Percentiles rank a stretch among this genome's conserved stretches.
Conservation (phyloP, 2,888 invertebrate genomes). For the Amphiduros pacificus region DNA sequence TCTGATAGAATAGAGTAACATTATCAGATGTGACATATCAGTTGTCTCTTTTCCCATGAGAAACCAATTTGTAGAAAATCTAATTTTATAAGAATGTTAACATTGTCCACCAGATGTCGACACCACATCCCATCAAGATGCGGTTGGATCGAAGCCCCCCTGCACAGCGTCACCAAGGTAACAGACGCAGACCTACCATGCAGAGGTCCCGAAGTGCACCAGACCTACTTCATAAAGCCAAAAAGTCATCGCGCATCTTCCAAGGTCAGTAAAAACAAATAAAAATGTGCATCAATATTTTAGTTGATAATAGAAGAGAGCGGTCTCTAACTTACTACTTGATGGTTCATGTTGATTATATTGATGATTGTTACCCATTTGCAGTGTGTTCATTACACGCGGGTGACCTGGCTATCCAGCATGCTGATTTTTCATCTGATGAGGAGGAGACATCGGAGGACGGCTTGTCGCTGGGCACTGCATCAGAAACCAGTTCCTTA, state of each 20-base stretch:
- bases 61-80: too few species aligned
- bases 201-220: constrained; percentile 57
- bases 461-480: constrained; percentile 6
- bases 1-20: too few species aligned
- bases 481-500: constrained; percentile 14
- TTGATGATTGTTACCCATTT: background rate
- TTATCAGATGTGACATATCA: too few species aligned
- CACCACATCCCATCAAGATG: constrained; percentile 52
- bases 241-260: constrained; percentile 41
- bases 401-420: constrained; percentile 23
- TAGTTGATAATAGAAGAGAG: background rate
- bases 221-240: constrained; percentile 52
- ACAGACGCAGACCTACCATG: constrained; percentile 28
- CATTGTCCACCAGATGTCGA: constrained; percentile 46
- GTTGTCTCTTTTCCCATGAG: too few species aligned
- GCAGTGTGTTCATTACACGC: constrained; percentile 20
- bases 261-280: constrained; percentile 18
- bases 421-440: constrained; percentile 10
- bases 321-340: background rate
- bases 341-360: background rate
- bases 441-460: constrained; percentile 15
- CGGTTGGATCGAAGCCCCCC: constrained; percentile 31
- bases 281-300: background rate
- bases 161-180: constrained; percentile 29
- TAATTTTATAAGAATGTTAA: too few species aligned